Conservation (phyloP, 2,888 invertebrate genomes). For the Flabesymbios commensalis region DNA sequence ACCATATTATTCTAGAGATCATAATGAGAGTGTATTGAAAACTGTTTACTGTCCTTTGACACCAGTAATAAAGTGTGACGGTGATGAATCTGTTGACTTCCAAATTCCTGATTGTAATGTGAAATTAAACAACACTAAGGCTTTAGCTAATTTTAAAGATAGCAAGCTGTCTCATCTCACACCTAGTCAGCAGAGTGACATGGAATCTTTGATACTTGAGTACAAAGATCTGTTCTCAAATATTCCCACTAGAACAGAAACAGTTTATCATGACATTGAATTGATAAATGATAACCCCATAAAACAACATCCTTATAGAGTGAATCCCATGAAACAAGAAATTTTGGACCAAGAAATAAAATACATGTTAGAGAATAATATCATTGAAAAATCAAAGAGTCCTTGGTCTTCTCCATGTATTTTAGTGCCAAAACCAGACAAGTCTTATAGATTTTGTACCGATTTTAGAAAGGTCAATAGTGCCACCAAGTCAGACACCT, state of each 20-base stretch:
- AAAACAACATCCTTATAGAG: not conserved
- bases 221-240: slow-evolving; percentile 1
- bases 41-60: too few species aligned
- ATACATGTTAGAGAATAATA: not conserved
- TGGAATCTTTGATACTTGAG: too few species aligned
- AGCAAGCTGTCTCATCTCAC: too few species aligned
- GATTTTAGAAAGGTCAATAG: not conserved
- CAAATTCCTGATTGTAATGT: too few species aligned
- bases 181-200: too few species aligned
- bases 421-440: not conserved
- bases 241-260: not conserved
- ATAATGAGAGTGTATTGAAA: too few species aligned
- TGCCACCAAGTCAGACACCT: not conserved
- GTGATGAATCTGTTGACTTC: too few species aligned
- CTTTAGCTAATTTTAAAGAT: too few species aligned
- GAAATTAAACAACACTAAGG: too few species aligned
- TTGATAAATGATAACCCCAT: not conserved
- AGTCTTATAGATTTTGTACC: too few species aligned
- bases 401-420: not conserved
- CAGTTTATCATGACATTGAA: not conserved
- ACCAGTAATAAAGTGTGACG: too few species aligned
- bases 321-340: not conserved
- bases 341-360: not conserved
- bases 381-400: not conserved
- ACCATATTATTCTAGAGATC: too few species aligned